Percentiles rank a stretch among this genome's conserved stretches.
Conservation (phyloP, 2,797 vertebrate species). For the Acipenser ruthenus region DNA sequence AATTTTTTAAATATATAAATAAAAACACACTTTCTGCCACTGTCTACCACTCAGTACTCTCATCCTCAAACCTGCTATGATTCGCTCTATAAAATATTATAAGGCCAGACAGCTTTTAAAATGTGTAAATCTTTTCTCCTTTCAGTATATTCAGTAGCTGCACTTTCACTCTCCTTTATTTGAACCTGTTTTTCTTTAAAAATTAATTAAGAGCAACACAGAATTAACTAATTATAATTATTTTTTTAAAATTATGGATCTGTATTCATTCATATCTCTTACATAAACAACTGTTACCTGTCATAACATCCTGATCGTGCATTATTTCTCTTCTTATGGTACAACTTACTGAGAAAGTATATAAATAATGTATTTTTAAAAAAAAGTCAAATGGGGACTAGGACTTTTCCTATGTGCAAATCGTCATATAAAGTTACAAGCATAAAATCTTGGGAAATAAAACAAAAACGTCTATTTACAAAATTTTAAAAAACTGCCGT, state of each 20-base stretch:
- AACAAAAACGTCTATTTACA: neutral
- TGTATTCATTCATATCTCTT: neutral
- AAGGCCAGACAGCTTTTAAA: neutral
- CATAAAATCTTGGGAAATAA: constrained; percentile 35
- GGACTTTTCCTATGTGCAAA: constrained; percentile 39
- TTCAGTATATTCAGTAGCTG: neutral
- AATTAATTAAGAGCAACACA: neutral
- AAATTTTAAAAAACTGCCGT: constrained; percentile 5
- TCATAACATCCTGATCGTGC: constrained; percentile 1
- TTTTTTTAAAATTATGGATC: neutral
- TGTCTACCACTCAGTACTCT: neutral
- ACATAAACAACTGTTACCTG: neutral
- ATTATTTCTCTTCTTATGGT: neutral
- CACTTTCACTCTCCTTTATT: neutral
- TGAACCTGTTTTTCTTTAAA: constrained; percentile 3
- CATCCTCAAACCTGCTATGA: neutral
- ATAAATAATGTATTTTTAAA: neutral
- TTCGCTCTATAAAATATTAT: neutral
- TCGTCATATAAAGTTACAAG: constrained; percentile 35
- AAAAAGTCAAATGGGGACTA: constrained; percentile 6
- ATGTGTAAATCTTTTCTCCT: neutral
- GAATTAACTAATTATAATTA: no score
- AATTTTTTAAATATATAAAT: neutral
- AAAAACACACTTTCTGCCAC: no score
- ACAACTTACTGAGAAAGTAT: constrained; percentile 11